Evolutionary conservation across 1,140 invertebrate genomes (phyloP), one percentile per base, ranked within the genome.

Genomic region (Pseudomyrmex sp.): DNA sequence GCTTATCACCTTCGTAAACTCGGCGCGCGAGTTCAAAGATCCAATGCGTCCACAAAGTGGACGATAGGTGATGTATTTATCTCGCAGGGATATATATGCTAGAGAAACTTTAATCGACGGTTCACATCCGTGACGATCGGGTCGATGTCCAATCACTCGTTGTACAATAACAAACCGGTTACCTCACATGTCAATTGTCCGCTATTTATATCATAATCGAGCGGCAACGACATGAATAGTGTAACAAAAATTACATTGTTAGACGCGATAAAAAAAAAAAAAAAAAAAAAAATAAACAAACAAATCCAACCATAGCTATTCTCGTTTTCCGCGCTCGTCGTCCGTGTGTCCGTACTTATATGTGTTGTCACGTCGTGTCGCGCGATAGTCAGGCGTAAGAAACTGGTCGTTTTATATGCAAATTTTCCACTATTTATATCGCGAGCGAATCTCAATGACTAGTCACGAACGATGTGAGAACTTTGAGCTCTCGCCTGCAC

Each of bases 361-460:
- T 7, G 10, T 48, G 35, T 18, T 44, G 20, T 59, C 26, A 18
- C 23, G 54, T 56, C 23, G 54, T 56, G 35, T n/a, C 46, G 52
- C 68, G 35, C 70, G 62, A 83, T 56, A 59, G 66, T 59, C 54
- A 61, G 12, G 46, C 80, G 13, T 54, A 62, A 15, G 26, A 52
- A 87, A 83, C 76, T 69, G 74, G 85, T 87, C 59, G 58, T 69
- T 74, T 80, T 75, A 87, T 84, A 87, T 82, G 83, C 73, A 87
- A 88, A 79, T 87, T 20, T 73, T 84, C 74, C 48, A 63, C 83
- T 87, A 87, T 87, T 58, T 69, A 87, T 87, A 79, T 79, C 73
- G 72, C 70, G n/a, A 52, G 35, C 54, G 65, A 80, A 61, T 72
- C 56, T 66, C 44, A 80, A 59, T 48, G 76, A 72, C 35, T 70